These are phyloP conservation scores for Catagonus wagneri DNA, from an alignment of 2,113 vertebrate species.

Conservation along the genomic window DNA sequence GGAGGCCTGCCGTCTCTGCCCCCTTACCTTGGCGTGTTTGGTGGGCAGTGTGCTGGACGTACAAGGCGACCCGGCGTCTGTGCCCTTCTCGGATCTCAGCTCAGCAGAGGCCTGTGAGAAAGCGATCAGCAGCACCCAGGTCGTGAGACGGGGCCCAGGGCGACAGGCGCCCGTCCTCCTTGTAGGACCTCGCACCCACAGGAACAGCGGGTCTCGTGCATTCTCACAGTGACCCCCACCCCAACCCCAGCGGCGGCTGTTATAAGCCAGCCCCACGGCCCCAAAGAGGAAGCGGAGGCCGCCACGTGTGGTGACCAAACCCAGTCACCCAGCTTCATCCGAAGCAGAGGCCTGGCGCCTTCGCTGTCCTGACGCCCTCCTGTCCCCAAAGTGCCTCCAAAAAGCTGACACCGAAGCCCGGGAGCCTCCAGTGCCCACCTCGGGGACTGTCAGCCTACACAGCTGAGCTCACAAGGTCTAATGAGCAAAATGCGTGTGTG, in stretches of 20 bases:
- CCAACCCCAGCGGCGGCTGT: fast-evolving
- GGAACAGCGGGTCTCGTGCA: fast-evolving
- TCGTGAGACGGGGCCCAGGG: fast-evolving
- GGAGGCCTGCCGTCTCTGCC: neutral
- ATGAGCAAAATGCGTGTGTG: fast-evolving
- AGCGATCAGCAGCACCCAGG: fast-evolving
- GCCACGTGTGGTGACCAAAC: fast-evolving
- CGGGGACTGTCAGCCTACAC: neutral
- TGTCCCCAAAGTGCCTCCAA: neutral
- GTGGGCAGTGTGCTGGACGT: constrained; percentile 82
- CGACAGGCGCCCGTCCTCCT: fast-evolving
- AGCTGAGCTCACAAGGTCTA: neutral
- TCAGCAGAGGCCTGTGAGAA: constrained; percentile 87
- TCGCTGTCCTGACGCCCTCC: neutral
- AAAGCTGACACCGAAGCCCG: neutral
- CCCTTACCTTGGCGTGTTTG: constrained; percentile 92
- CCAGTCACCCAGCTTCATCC: neutral
- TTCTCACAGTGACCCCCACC: fast-evolving
- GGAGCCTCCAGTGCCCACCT: fast-evolving
- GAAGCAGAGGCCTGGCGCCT: neutral
- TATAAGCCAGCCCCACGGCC: fast-evolving
- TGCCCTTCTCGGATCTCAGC: constrained; percentile 59
- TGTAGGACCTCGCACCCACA: fast-evolving
- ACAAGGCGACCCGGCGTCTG: constrained; percentile 74
- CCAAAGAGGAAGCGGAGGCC: neutral